Conservation (phyloP, 1,140 invertebrate species). For the Drosophila yakuba region DNA sequence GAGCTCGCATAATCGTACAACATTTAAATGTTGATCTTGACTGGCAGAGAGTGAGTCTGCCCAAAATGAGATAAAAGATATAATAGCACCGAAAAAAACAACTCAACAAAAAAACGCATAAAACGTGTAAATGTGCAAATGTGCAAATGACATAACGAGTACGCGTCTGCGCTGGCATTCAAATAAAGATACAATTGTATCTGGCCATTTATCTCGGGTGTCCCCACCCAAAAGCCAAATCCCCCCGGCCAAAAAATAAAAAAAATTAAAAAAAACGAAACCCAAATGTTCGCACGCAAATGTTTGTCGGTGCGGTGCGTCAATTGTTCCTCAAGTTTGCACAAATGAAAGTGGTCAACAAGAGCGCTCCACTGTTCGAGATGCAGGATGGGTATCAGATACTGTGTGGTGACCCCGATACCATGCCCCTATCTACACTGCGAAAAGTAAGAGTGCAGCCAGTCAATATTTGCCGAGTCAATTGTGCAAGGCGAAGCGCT, state of each 20-base stretch:
- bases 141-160: constrained; percentile 72
- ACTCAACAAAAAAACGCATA: background rate
- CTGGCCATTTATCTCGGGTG: constrained; percentile 62
- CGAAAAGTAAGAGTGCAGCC: constrained; percentile 18
- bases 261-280: constrained; percentile 2
- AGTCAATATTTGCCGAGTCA: constrained; percentile 24
- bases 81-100: constrained; percentile 6
- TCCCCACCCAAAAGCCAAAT: constrained; percentile 19
- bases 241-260: background rate
- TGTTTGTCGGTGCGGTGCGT: constrained; percentile 43
- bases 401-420: constrained; percentile 15
- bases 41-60: constrained; percentile 20
- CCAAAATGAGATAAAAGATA: constrained; percentile 44
- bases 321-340: constrained; percentile 40
- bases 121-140: constrained; percentile 73
- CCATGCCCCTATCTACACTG: constrained; percentile 10
- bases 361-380: constrained; percentile 34
- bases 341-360: constrained; percentile 53
- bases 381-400: constrained; percentile 26
- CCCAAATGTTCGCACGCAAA: constrained; percentile 61
- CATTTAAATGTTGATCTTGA: constrained; percentile 72
- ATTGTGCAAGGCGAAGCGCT: background rate
- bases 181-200: constrained; percentile 77
- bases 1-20: constrained; percentile 61
- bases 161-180: constrained; percentile 41